phyloP scores from a whole-genome alignment of 2,113 vertebrate genomes.

The Lepisosteus oculatus region DNA sequence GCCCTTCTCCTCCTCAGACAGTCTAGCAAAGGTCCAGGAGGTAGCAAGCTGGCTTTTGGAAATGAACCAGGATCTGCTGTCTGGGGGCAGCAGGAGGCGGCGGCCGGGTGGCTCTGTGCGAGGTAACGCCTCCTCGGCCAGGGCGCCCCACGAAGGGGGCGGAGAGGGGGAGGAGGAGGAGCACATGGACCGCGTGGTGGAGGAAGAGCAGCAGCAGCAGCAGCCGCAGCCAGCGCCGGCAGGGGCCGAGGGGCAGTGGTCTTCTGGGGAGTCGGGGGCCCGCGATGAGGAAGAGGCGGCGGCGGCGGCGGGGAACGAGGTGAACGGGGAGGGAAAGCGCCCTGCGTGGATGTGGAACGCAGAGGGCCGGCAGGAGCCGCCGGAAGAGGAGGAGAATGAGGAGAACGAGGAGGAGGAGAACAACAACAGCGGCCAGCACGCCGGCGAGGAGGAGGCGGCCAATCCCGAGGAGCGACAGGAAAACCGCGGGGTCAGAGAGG shows the following conservation, averaged over 20 bases:
- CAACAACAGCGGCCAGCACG: constrained; percentile 38
- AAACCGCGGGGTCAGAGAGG: constrained; percentile 65
- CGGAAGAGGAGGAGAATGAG: constrained; percentile 80
- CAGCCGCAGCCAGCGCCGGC: constrained; percentile 33
- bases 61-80: constrained; percentile 99
- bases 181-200: constrained; percentile 87
- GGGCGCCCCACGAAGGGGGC: constrained; percentile 87
- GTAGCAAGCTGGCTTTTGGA: constrained; percentile 99
- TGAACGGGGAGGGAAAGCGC: constrained; percentile 77
- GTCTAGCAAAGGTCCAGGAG: constrained; percentile 99
- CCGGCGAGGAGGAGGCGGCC: constrained; percentile 68
- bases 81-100: constrained; percentile 96
- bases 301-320: constrained; percentile 81
- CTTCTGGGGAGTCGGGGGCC: constrained; percentile 68
- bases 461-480: constrained; percentile 67
- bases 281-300: constrained; percentile 76
- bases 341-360: constrained; percentile 70
- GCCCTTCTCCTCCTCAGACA: constrained; percentile 94
- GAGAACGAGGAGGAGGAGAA: constrained; percentile 65
- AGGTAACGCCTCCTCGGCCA: constrained; percentile 92
- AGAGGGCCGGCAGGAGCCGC: constrained; percentile 62
- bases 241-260: constrained; percentile 61
- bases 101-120: constrained; percentile 82
- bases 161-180: constrained; percentile 74
- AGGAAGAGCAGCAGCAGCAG: constrained; percentile 70